phyloP scores from a whole-genome alignment of 2,113 vertebrate species.

The Ophthalmolycus amberensis region DNA sequence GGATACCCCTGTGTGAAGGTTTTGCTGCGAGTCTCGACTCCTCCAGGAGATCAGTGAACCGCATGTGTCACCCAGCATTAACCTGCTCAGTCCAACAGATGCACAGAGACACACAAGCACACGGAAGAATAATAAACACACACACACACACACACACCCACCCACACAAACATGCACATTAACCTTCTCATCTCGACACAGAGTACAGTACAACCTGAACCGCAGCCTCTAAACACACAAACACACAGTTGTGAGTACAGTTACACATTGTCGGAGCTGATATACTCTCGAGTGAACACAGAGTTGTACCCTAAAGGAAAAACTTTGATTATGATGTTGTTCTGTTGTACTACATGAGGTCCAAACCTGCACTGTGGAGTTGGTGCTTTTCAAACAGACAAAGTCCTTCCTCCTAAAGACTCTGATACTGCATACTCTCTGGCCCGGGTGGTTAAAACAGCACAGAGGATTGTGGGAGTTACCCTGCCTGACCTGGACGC shows the following conservation, averaged over 20 bases:
- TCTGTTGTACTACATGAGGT: constrained; percentile 48
- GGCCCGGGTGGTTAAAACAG: too few species aligned
- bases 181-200: constrained; percentile 45
- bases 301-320: constrained; percentile 42
- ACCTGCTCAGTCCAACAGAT: constrained; percentile 75
- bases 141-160: not conserved
- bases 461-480: too few species aligned
- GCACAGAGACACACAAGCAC: constrained; percentile 60
- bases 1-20: constrained; percentile 81
- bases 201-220: constrained; percentile 30
- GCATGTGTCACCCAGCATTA: constrained; percentile 80
- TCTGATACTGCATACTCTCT: not conserved
- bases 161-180: constrained; percentile 47
- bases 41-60: constrained; percentile 81
- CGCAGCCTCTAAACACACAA: constrained; percentile 44
- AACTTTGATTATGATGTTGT: constrained; percentile 50
- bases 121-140: constrained; percentile 47
- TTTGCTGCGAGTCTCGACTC: constrained; percentile 75
- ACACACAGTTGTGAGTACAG: constrained; percentile 28
- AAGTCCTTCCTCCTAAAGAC: not conserved
- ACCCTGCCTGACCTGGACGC: too few species aligned
- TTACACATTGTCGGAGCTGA: constrained; percentile 30
- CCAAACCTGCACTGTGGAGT: constrained; percentile 20
- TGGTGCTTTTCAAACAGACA: constrained; percentile 10
- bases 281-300: constrained; percentile 40